A percentile compares a stretch with the other conserved stretches of the same genome.
Conservation (phyloP, 1,140 invertebrate species). For the Paralvinella palmiformis region DNA sequence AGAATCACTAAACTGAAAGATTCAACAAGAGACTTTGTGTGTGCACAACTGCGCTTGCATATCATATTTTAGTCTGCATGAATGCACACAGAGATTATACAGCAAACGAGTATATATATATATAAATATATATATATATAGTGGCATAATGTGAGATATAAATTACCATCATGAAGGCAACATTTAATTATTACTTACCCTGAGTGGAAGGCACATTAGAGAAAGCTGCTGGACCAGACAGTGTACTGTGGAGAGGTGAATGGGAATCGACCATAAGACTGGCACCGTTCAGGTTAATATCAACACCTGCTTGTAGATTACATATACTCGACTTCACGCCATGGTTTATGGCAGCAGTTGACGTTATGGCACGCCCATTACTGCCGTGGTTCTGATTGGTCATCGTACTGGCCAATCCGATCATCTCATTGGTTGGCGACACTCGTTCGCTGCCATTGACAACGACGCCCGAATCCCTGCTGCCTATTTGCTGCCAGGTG, state of each 20-base stretch:
- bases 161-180: not conserved
- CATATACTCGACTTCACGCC: not conserved
- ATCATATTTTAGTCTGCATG: too few relatives aligned
- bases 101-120: not conserved
- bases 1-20: too few relatives aligned
- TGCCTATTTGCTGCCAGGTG: not conserved
- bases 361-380: not conserved
- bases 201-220: not conserved
- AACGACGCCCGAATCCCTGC: not conserved
- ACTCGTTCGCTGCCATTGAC: not conserved
- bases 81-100: too few relatives aligned
- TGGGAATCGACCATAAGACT: slow-evolving; percentile 23
- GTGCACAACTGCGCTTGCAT: too few relatives aligned
- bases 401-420: not conserved
- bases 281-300: not conserved
- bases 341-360: not conserved
- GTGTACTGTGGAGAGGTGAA: slow-evolving; percentile 36
- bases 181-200: not conserved
- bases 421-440: too few relatives aligned
- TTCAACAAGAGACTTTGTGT: too few relatives aligned
- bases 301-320: not conserved
- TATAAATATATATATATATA: not conserved
- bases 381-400: not conserved
- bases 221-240: slow-evolving; percentile 35
- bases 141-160: not conserved